Conservation (phyloP, 2,888 invertebrate genomes). For the Aleiodes alternator region DNA sequence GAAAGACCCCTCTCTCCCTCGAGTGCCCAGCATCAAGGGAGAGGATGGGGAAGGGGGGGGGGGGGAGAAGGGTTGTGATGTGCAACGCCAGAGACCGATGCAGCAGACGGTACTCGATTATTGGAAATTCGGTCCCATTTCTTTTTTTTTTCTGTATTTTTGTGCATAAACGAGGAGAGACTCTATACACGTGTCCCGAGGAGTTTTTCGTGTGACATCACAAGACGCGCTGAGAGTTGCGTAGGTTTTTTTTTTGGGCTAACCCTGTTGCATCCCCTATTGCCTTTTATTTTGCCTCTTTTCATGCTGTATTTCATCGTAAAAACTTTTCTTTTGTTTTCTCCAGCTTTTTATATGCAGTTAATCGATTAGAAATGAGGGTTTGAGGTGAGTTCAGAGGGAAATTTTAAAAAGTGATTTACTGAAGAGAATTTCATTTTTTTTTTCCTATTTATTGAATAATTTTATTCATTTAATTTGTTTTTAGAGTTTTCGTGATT, state of each 20-base stretch:
- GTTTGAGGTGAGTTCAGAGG: not conserved
- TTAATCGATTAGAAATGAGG: not conserved
- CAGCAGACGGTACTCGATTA: conserved; percentile 50
- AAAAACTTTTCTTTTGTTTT: not conserved
- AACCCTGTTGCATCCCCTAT: conserved; percentile 31
- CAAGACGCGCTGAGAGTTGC: conserved; percentile 17
- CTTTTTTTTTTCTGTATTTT: conserved; percentile 19
- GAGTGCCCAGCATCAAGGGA: not conserved
- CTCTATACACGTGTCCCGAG: conserved; percentile 9
- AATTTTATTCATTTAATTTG: too few species aligned
- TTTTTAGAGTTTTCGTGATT: too few species aligned
- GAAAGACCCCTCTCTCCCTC: not conserved
- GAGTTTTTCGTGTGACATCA: conserved; percentile 37
- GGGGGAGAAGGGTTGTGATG: not conserved
- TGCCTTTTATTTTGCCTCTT: conserved; percentile 10
- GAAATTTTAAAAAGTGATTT: too few species aligned
- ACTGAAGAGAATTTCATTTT: too few species aligned
- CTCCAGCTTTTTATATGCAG: not conserved
- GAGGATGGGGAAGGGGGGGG: not conserved
- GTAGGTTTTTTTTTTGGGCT: conserved; percentile 1
- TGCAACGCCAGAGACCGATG: conserved; percentile 24
- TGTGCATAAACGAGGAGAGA: conserved; percentile 18
- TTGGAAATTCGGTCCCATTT: conserved; percentile 46
- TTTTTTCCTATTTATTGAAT: too few species aligned
- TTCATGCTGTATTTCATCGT: conserved; percentile 30